Conservation (phyloP, 2,888 invertebrate species). For the Athrips mouffetella region DNA sequence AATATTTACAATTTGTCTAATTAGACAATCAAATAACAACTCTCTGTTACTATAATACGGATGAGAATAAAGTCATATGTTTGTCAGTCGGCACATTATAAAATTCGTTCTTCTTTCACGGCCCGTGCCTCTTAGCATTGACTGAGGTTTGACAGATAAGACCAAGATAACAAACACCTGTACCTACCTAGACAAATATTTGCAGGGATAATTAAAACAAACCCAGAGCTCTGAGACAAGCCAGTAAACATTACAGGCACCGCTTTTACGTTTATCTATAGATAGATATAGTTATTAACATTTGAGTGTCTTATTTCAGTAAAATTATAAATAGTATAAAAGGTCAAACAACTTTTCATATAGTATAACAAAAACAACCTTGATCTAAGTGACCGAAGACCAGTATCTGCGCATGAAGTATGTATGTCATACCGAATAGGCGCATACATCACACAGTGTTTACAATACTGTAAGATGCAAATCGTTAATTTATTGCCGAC, state of each 20-base stretch:
- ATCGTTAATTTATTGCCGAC: slow-evolving; percentile 75
- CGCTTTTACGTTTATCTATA: slow-evolving; percentile 37
- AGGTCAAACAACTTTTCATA: too few species aligned
- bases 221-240: slow-evolving; percentile 46
- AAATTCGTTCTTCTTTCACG: slow-evolving; percentile 36
- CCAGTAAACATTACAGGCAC: slow-evolving; percentile 45
- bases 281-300: not conserved
- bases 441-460: slow-evolving; percentile 61
- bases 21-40: slow-evolving; percentile 1
- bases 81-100: not conserved
- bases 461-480: slow-evolving; percentile 67
- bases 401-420: not conserved
- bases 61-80: not conserved
- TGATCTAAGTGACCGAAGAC: not conserved
- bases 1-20: slow-evolving; percentile 10
- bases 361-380: too few species aligned
- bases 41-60: not conserved
- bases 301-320: not conserved
- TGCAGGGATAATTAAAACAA: slow-evolving; percentile 68
- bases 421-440: slow-evolving; percentile 36
- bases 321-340: too few species aligned
- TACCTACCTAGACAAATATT: slow-evolving; percentile 62
- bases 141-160: slow-evolving; percentile 77
- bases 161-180: slow-evolving; percentile 66
- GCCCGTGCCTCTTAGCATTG: slow-evolving; percentile 70